These are phyloP conservation scores for Asobara japonica DNA, from an alignment of 1,140 invertebrate species.

Conservation along the genomic window DNA sequence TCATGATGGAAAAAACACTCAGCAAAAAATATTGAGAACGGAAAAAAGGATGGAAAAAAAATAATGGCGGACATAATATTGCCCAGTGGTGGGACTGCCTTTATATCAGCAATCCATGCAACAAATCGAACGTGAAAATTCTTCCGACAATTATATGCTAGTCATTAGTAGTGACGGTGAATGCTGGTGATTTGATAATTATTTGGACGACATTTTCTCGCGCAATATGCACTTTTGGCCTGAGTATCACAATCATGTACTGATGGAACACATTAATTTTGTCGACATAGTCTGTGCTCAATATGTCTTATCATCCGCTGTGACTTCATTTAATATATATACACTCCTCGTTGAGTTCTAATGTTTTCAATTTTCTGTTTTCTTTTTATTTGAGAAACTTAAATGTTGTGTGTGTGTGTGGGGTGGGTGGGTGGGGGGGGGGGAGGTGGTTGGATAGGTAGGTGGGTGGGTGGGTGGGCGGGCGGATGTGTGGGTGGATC, in stretches of 20 bases:
- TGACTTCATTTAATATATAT: too few relatives aligned
- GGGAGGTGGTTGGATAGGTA: too few relatives aligned
- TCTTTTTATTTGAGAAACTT: too few relatives aligned
- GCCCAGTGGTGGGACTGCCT: not conserved
- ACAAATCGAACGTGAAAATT: not conserved
- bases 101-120: not conserved
- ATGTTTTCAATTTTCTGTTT: too few relatives aligned
- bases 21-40: constrained; percentile 4
- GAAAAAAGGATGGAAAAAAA: not conserved
- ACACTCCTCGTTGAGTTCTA: too few relatives aligned
- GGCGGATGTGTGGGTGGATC: too few relatives aligned
- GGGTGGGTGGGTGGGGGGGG: too few relatives aligned
- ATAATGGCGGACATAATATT: not conserved
- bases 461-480: too few relatives aligned
- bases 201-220: not conserved
- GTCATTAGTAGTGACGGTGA: not conserved
- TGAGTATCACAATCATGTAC: not conserved
- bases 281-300: too few relatives aligned
- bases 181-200: not conserved
- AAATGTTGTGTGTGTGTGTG: too few relatives aligned
- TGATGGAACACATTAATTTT: too few relatives aligned
- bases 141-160: not conserved
- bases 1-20: not conserved
- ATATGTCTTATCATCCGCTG: too few relatives aligned
- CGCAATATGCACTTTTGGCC: not conserved